phyloP scores from a whole-genome alignment of 2,113 vertebrate genomes.

The Neolamprologus ventralis region DNA sequence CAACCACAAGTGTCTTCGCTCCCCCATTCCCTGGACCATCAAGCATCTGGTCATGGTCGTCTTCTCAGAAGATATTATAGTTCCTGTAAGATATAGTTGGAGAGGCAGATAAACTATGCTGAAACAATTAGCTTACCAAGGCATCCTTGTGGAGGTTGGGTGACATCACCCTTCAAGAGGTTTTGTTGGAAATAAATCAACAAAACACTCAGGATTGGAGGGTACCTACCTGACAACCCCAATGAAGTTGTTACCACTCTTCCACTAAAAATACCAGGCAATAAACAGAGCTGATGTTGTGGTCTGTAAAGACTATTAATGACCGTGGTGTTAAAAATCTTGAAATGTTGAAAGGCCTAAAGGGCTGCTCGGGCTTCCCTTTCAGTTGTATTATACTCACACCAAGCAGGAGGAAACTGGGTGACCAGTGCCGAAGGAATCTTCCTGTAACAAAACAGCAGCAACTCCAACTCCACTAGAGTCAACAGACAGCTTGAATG shows the following conservation, averaged over 20 bases:
- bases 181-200: background rate
- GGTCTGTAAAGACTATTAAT: background rate
- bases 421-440: background rate
- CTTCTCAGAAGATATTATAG: background rate
- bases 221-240: background rate
- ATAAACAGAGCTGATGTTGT: background rate
- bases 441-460: background rate
- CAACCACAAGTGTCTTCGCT: background rate
- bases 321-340: background rate
- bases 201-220: background rate
- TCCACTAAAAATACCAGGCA: background rate
- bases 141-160: background rate
- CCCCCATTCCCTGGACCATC: background rate
- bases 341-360: background rate
- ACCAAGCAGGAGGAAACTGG: background rate
- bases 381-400: background rate
- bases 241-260: background rate
- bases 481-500: background rate
- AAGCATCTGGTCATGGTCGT: background rate
- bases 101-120: background rate
- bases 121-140: background rate
- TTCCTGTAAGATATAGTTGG: background rate
- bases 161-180: background rate
- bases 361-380: background rate
- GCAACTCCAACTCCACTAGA: background rate